Conservation (phyloP, 2,797 vertebrate genomes). For the Channallabes apus region DNA sequence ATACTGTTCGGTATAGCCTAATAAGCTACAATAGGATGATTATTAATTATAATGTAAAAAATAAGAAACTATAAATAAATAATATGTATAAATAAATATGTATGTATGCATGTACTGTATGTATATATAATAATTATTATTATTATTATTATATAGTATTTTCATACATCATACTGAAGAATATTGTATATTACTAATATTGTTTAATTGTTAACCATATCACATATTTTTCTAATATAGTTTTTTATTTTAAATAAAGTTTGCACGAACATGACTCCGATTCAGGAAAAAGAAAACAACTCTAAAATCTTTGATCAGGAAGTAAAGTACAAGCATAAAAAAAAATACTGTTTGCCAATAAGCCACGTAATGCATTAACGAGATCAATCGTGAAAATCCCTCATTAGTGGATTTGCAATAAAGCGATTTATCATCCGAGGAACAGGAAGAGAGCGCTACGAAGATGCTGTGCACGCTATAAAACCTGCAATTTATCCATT, state of each 20-base stretch:
- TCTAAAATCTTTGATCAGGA: background rate
- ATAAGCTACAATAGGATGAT: constrained; percentile 72
- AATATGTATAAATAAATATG: no score
- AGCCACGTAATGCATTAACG: background rate
- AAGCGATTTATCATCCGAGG: background rate
- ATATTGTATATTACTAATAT: background rate
- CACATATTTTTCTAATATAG: background rate
- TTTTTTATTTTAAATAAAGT: background rate
- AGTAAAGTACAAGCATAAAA: background rate
- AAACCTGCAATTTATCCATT: constrained; percentile 16
- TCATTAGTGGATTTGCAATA: background rate
- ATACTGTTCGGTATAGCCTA: constrained; percentile 94
- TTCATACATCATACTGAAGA: background rate
- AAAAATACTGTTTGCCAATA: background rate
- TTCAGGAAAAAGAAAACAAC: background rate
- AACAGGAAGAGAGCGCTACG: background rate
- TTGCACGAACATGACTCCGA: background rate
- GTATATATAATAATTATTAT: background rate
- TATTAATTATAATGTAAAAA: background rate
- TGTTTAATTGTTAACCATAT: background rate
- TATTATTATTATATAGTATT: background rate
- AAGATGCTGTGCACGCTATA: background rate
- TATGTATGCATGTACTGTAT: no score
- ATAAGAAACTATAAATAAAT: no score
- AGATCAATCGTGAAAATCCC: background rate